Conservation (phyloP, 2,797 vertebrate species). For the Galagoides demidoff region DNA sequence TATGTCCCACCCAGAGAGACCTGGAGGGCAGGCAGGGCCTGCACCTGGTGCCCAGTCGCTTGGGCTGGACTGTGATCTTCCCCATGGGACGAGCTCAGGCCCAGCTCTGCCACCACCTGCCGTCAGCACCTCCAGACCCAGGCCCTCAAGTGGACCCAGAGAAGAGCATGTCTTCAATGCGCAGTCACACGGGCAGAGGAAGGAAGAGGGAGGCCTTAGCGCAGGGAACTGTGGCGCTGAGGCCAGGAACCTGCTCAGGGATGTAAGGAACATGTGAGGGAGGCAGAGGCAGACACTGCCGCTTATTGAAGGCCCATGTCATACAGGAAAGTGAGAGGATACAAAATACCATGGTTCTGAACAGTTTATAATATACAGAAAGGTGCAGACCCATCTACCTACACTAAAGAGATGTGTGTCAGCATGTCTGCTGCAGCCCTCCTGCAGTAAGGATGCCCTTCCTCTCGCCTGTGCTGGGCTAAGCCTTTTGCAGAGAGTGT, state of each 20-base stretch:
- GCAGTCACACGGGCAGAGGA: background rate
- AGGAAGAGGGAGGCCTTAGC: background rate
- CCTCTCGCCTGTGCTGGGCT: background rate
- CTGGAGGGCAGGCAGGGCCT: conserved; percentile 60
- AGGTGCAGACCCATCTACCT: background rate
- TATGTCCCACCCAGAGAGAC: conserved; percentile 71
- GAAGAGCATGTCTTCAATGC: background rate
- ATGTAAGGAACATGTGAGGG: background rate
- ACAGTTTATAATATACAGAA: background rate
- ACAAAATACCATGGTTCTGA: fast-evolving
- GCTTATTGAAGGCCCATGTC: fast-evolving
- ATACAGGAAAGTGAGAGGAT: fast-evolving
- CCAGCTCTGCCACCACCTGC: too few relatives aligned
- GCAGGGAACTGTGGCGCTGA: fast-evolving
- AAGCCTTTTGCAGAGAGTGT: background rate
- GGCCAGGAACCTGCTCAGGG: background rate
- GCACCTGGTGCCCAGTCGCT: background rate
- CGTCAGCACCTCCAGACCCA: background rate
- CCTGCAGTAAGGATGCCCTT: background rate
- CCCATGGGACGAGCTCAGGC: fast-evolving
- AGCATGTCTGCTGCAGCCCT: too few relatives aligned
- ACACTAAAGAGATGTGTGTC: background rate
- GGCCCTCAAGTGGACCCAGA: background rate
- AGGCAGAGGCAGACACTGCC: background rate
- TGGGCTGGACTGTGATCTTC: background rate